phyloP scores from a whole-genome alignment of 35 echinoderm and acorn worm species.

The Chiridota heheva region DNA sequence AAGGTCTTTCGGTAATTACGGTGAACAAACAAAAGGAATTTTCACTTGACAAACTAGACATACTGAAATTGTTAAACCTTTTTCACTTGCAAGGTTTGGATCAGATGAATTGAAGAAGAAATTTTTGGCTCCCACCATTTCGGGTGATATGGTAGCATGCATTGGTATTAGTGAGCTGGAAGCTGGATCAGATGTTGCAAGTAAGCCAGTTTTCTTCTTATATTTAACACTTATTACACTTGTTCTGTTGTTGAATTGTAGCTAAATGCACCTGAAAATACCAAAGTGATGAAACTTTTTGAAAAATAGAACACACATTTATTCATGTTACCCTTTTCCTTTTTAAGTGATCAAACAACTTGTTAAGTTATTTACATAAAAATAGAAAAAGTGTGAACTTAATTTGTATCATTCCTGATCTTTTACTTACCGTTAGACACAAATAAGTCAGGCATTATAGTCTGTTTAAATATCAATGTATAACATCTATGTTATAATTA shows the following conservation, averaged over 20 bases:
- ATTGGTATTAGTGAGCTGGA: slow-evolving; percentile 84
- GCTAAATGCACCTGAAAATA: too few relatives aligned
- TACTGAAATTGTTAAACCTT: background rate
- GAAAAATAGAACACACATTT: too few relatives aligned
- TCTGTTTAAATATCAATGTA: too few relatives aligned
- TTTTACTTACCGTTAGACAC: too few relatives aligned
- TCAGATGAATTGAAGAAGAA: slow-evolving; percentile 66
- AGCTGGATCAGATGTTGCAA: slow-evolving; percentile 90
- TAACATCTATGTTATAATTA: too few relatives aligned
- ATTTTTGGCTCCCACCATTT: slow-evolving; percentile 79
- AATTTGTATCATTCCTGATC: too few relatives aligned
- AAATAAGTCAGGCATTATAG: too few relatives aligned
- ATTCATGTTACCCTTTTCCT: too few relatives aligned
- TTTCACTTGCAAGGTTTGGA: slow-evolving; percentile 66
- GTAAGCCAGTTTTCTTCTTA: slow-evolving; percentile 38
- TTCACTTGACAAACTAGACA: background rate
- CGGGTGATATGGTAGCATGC: slow-evolving; percentile 86
- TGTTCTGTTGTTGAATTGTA: background rate
- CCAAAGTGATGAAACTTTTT: too few relatives aligned
- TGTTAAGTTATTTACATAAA: too few relatives aligned
- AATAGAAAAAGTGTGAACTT: too few relatives aligned
- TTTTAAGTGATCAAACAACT: too few relatives aligned
- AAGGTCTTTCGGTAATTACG: background rate
- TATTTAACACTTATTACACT: background rate
- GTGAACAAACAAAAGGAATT: background rate